Conservation (phyloP, 2,888 invertebrate genomes). For the Sphaeridia pumilis region DNA sequence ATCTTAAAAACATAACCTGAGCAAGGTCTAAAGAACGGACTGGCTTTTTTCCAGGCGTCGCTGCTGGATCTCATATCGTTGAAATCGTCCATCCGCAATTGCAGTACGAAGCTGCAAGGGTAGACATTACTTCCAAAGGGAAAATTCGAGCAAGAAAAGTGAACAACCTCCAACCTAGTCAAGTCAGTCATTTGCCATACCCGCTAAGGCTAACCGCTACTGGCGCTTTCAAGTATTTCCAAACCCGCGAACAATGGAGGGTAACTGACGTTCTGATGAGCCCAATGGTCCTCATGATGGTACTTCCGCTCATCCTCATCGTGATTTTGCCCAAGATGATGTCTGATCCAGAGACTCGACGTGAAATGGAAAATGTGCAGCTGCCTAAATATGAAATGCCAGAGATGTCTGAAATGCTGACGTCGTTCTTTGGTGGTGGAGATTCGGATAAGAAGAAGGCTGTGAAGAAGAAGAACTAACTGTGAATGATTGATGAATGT, state of each 20-base stretch:
- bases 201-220: constrained; percentile 79
- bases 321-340: constrained; percentile 92
- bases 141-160: constrained; percentile 90
- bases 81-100: constrained; percentile 85
- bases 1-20: not conserved
- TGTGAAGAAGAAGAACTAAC: not conserved
- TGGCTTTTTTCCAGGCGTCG: constrained; percentile 49
- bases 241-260: constrained; percentile 90
- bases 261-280: constrained; percentile 61
- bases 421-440: constrained; percentile 71
- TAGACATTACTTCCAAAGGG: constrained; percentile 95
- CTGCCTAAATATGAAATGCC: constrained; percentile 74
- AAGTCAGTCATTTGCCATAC: constrained; percentile 81
- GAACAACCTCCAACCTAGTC: constrained; percentile 82
- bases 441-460: too few relatives aligned
- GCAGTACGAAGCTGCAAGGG: constrained; percentile 83
- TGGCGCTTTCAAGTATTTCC: constrained; percentile 75
- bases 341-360: constrained; percentile 92
- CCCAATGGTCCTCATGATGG: constrained; percentile 79
- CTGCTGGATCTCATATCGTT: constrained; percentile 84
- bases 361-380: constrained; percentile 80
- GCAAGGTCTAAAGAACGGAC: not conserved
- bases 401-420: constrained; percentile 90
- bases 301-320: constrained; percentile 75
- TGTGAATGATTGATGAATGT: not conserved